Evolutionary conservation across 2,797 vertebrate genomes (phyloP).

Genomic region (Loris lydekkerianus): DNA sequence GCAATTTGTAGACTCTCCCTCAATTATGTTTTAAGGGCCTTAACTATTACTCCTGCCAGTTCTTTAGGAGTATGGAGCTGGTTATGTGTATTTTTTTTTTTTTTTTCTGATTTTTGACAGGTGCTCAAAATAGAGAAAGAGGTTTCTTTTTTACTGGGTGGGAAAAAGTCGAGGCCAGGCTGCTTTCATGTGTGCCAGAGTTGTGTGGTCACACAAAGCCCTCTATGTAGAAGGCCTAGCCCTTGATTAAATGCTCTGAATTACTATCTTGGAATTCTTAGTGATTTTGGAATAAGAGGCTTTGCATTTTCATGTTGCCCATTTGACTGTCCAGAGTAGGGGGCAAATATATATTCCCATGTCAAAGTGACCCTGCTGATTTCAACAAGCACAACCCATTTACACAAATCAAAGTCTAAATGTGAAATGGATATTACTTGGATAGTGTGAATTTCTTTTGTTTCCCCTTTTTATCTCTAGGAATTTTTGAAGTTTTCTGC

Average conservation of each 20-base stretch:
- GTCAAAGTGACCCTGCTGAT: constrained; percentile 80
- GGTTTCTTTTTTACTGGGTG: constrained; percentile 72
- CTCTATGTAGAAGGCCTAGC: neutral
- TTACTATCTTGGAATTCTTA: neutral
- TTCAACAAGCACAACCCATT: constrained; percentile 73
- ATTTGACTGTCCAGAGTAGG: constrained; percentile 23
- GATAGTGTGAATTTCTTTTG: constrained; percentile 63
- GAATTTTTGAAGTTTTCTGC: neutral
- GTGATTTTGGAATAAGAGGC: neutral
- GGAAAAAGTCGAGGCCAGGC: constrained; percentile 57
- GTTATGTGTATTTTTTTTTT: constrained; percentile 69
- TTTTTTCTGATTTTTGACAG: constrained; percentile 79
- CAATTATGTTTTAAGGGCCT: constrained; percentile 70
- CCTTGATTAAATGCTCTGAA: neutral
- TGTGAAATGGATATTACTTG: constrained; percentile 66
- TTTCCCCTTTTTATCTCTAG: constrained; percentile 57
- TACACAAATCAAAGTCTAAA: constrained; percentile 55
- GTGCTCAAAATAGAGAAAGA: constrained; percentile 82
- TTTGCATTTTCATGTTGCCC: neutral
- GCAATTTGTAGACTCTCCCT: neutral
- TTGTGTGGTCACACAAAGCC: neutral
- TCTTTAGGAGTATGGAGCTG: constrained; percentile 76
- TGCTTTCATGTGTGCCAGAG: neutral
- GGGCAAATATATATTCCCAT: constrained; percentile 78
- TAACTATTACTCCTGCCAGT: constrained; percentile 70